Evolutionary conservation across 2,113 vertebrate species (phyloP).

Genomic region (Myrmophylax atrothorax): DNA sequence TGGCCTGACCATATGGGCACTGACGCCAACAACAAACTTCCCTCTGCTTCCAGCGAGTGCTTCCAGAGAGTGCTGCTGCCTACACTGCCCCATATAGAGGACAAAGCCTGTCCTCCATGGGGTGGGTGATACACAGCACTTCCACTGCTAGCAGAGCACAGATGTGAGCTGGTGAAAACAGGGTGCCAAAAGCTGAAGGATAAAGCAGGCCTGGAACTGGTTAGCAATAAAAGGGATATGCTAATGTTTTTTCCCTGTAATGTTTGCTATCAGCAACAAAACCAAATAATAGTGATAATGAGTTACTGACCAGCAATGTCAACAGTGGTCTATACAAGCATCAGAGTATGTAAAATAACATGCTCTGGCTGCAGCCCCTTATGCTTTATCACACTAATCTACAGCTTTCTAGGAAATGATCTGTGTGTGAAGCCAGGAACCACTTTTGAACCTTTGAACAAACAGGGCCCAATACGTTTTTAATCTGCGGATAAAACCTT

Average conservation of each 20-base stretch:
- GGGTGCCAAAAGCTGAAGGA: background rate
- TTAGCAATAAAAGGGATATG: background rate
- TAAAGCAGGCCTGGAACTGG: background rate
- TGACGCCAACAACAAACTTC: background rate
- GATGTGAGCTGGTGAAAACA: background rate
- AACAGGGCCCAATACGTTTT: background rate
- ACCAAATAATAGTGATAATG: conserved; percentile 43
- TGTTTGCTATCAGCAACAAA: conserved; percentile 41
- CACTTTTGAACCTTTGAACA: conserved; percentile 41
- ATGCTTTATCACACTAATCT: conserved; percentile 43
- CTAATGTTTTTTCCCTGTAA: background rate
- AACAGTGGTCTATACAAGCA: conserved; percentile 20
- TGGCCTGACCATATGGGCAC: background rate
- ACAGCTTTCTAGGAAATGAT: conserved; percentile 62
- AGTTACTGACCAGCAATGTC: conserved; percentile 41
- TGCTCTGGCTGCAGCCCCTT: conserved; percentile 28
- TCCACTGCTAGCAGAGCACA: background rate
- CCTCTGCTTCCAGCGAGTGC: background rate
- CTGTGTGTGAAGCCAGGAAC: conserved; percentile 32
- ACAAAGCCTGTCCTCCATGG: background rate
- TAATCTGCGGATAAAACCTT: conserved; percentile 25
- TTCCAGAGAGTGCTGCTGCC: background rate
- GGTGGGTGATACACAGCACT: background rate
- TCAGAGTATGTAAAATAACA: conserved; percentile 45
- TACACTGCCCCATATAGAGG: background rate